phyloP scores from a whole-genome alignment of 1,140 invertebrate genomes.

The Apis florea region DNA sequence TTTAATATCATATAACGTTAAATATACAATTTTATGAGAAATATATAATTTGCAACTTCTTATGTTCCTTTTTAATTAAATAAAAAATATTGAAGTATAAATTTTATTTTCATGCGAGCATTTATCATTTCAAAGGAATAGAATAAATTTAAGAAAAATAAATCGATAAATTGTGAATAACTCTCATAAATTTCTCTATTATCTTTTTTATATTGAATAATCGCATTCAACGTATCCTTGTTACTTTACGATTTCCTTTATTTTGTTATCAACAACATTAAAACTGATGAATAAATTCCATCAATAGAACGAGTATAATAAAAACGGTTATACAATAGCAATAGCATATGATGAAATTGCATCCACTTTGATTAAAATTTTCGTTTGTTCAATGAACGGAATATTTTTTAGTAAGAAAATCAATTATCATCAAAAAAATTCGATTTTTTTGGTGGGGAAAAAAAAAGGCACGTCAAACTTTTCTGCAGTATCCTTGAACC shows the following conservation, averaged over 20 bases:
- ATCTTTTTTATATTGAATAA: neutral
- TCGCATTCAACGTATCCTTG: no score
- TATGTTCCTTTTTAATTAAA: no score
- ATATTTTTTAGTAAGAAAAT: neutral
- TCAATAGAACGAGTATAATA: neutral
- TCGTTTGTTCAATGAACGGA: neutral
- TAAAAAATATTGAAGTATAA: no score
- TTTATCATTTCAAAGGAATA: no score
- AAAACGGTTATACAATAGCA: neutral
- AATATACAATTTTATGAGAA: no score
- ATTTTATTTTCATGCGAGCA: no score
- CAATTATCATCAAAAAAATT: neutral
- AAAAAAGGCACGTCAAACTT: neutral
- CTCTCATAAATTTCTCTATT: neutral
- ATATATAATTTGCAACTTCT: no score
- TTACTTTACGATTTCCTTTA: neutral
- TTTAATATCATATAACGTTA: no score
- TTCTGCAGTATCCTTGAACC: slow-evolving; percentile 68
- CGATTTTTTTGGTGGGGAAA: neutral
- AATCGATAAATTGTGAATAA: neutral
- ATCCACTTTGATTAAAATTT: neutral
- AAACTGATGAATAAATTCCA: neutral
- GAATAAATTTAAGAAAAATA: neutral
- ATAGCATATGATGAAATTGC: neutral
- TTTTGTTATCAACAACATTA: neutral